Base-by-base conservation (phyloP, 2,797 vertebrate genomes). In the Mus minutoides region DNA sequence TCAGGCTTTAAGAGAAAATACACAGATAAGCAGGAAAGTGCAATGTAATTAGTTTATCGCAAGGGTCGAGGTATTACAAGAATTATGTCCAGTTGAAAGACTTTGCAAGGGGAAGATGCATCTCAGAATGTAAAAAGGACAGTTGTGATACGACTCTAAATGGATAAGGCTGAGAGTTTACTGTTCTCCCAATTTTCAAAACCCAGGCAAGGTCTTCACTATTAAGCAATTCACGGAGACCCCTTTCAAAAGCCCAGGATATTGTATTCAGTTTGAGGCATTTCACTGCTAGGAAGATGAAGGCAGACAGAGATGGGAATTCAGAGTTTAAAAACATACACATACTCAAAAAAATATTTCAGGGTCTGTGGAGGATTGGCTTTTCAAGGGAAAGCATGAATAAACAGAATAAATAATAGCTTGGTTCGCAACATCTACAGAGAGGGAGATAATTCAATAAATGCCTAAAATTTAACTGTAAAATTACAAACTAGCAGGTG, bases 341-440 rank as follows among this genome's bases (percentile, higher is more conserved):
- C 14, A 93, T 46, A 34, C 60, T 8, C 60, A 62, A 29, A 49
- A 46, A 96, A 96, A 75, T 43, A 87, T 92, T 94, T 97, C 75
- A 49, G 21, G 14, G 62, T 86, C 92, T 88, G 12, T 40, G 73
- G 94, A 93, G 95, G 85, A 88, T 29, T 87, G 97, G 83, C 80
- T 96, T 96, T 95, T 94, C 92, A 96, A 95, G 95, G 91, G 92
- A 82, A 95, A 89, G 62, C 58, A 67, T 8, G 69, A 97, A 95
- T 97, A 95, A 91, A 90, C 54, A 92, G 95, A 97, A 97, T 96
- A 96, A 95, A 95, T 79, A 96, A 93, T 77, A 90, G 43, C 46
- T 84, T 71, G 40, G 86, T 88, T 89, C 93, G 82, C 75, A 84
- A 86, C 93, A 75, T 40, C 91, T 90, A 75, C 96, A 94, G 90